These are phyloP conservation scores for Tarsius wallacei DNA, from an alignment of 2,797 vertebrate species.

Conservation along the genomic window DNA sequence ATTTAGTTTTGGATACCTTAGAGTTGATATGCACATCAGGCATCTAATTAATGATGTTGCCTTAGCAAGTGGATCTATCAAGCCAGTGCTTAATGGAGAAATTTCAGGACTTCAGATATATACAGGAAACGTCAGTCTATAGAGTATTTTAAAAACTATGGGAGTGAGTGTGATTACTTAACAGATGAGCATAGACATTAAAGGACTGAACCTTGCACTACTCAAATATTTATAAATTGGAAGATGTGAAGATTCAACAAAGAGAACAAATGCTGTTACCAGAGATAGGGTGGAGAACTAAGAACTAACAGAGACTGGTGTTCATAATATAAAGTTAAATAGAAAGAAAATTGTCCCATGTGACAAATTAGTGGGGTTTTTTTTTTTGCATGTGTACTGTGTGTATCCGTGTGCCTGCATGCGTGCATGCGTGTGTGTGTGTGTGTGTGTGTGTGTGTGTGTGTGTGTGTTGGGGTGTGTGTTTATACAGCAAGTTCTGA, in stretches of 20 bases:
- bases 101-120: neutral
- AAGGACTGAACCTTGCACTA: neutral
- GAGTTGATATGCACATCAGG: neutral
- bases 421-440: neutral
- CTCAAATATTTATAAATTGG: neutral
- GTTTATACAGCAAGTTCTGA: neutral
- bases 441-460: neutral
- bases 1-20: neutral
- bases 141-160: neutral
- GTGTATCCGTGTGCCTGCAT: neutral
- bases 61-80: neutral
- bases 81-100: neutral
- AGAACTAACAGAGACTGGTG: neutral
- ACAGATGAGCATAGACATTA: neutral
- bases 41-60: neutral
- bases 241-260: neutral
- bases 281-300: neutral
- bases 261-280: neutral
- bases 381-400: neutral
- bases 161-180: neutral
- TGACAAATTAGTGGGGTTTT: neutral
- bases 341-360: neutral
- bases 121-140: neutral
- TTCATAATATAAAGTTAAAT: neutral
- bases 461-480: neutral